Percentiles rank a stretch among this genome's conserved stretches.
phyloP scores from a whole-genome alignment of 2,888 invertebrate species.

The Caenorhabditis sp. region DNA sequence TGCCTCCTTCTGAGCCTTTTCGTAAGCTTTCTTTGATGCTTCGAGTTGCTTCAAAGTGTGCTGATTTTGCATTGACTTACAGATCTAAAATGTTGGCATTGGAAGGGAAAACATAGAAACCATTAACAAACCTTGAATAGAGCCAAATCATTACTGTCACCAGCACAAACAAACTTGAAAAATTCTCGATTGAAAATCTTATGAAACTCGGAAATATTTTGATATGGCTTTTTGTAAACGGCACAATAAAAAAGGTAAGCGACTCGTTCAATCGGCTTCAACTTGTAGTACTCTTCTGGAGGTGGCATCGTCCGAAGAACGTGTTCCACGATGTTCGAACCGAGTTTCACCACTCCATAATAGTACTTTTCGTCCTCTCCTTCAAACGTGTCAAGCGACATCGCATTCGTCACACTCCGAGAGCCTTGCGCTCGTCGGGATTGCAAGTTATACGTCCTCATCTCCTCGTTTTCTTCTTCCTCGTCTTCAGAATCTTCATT shows the following conservation, averaged over 20 bases:
- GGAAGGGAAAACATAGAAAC: slow-evolving; percentile 1
- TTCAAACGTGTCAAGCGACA: slow-evolving; percentile 18
- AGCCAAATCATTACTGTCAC: slow-evolving; percentile 60
- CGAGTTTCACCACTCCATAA: slow-evolving; percentile 64
- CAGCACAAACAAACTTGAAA: slow-evolving; percentile 63
- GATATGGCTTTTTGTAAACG: slow-evolving; percentile 64
- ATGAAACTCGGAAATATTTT: slow-evolving; percentile 61
- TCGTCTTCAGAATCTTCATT: slow-evolving; percentile 42
- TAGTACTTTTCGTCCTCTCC: slow-evolving; percentile 64
- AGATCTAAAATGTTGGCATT: slow-evolving; percentile 39
- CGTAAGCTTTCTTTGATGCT: slow-evolving; percentile 49
- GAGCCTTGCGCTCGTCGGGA: slow-evolving; percentile 56
- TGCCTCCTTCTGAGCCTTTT: slow-evolving; percentile 53
- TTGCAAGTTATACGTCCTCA: slow-evolving; percentile 37
- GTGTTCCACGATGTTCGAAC: slow-evolving; percentile 40
- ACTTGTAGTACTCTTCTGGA: slow-evolving; percentile 46
- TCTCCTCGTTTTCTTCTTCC: slow-evolving; percentile 50
- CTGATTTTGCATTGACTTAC: slow-evolving; percentile 68
- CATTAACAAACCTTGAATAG: slow-evolving; percentile 56
- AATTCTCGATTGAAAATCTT: slow-evolving; percentile 68
- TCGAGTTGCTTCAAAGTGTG: slow-evolving; percentile 46
- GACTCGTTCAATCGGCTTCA: slow-evolving; percentile 61
- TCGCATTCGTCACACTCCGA: slow-evolving; percentile 44
- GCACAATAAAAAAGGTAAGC: slow-evolving; percentile 69
- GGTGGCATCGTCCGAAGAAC: slow-evolving; percentile 58